Percentiles rank a stretch among this genome's conserved stretches.
These are phyloP conservation scores for Matsumyia berberina DNA, from an alignment of 2,888 invertebrate genomes.

Conservation along the genomic window DNA sequence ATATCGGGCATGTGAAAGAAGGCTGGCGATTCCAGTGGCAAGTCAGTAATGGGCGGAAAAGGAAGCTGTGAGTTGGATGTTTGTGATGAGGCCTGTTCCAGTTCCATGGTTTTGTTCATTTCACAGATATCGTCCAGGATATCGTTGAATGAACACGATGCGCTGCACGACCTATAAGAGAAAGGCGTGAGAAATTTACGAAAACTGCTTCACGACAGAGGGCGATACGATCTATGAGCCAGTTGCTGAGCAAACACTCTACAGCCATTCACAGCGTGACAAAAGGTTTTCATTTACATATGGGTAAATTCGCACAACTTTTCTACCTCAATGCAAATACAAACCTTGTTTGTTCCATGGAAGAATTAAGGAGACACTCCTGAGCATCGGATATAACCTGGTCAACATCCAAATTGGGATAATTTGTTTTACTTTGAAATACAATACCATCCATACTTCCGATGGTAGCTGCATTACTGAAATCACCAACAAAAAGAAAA, in stretches of 20 bases:
- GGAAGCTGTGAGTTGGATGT: slow-evolving; percentile 15
- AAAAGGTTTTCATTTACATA: too few relatives aligned
- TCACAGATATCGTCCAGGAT: slow-evolving; percentile 70
- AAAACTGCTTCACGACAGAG: too few relatives aligned
- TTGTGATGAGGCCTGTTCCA: slow-evolving; percentile 32
- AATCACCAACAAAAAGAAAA: not conserved
- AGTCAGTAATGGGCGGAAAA: slow-evolving; percentile 6
- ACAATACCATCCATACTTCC: not conserved
- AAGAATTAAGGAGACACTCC: slow-evolving; percentile 45
- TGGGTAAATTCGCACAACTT: too few relatives aligned
- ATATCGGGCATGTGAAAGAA: slow-evolving; percentile 65
- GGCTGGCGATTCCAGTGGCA: slow-evolving; percentile 11
- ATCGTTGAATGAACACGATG: slow-evolving; percentile 65
- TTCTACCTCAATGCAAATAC: not conserved
- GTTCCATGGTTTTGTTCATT: slow-evolving; percentile 57
- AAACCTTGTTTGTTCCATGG: slow-evolving; percentile 56
- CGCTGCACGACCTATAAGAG: not conserved
- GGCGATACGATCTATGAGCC: too few relatives aligned
- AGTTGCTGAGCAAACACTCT: too few relatives aligned
- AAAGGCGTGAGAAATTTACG: not conserved
- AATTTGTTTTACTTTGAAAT: slow-evolving; percentile 26
- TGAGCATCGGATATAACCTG: slow-evolving; percentile 53
- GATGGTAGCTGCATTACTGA: slow-evolving; percentile 11
- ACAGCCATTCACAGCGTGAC: too few relatives aligned
- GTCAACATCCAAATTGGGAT: slow-evolving; percentile 32